phyloP scores from a whole-genome alignment of 2,797 vertebrate species.

The Trachops cirrhosus region DNA sequence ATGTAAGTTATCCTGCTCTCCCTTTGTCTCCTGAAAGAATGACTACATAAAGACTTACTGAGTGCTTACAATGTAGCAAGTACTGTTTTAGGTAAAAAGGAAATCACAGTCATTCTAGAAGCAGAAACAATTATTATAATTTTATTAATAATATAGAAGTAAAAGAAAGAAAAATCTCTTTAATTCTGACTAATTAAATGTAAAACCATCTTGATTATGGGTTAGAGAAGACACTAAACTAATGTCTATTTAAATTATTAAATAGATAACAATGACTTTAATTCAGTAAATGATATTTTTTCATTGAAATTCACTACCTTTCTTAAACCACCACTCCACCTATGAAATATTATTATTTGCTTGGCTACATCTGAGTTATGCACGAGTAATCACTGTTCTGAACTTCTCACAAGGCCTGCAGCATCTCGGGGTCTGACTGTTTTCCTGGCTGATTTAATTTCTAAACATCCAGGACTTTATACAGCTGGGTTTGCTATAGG shows the following conservation, averaged over 20 bases:
- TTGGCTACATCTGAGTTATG: neutral
- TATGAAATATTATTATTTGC: neutral
- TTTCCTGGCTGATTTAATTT: neutral
- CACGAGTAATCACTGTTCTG: neutral
- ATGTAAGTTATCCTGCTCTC: neutral
- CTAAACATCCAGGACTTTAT: neutral
- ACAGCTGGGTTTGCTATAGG: neutral
- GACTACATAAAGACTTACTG: neutral
- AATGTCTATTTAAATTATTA: neutral
- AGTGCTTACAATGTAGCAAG: neutral
- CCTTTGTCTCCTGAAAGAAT: slow-evolving; percentile 8
- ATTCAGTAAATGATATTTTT: slow-evolving; percentile 12
- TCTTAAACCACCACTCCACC: slow-evolving; percentile 23
- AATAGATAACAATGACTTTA: neutral
- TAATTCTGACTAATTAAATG: neutral
- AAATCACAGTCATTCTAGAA: neutral
- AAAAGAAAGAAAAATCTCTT: neutral
- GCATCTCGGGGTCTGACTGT: neutral
- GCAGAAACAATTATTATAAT: neutral
- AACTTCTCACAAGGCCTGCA: neutral
- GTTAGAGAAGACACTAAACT: neutral
- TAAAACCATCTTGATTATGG: neutral
- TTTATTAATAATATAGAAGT: neutral
- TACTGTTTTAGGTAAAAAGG: neutral
- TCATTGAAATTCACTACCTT: slow-evolving; percentile 1